Conservation (phyloP, 1,140 invertebrate genomes). For the Geopemphigus sp. region DNA sequence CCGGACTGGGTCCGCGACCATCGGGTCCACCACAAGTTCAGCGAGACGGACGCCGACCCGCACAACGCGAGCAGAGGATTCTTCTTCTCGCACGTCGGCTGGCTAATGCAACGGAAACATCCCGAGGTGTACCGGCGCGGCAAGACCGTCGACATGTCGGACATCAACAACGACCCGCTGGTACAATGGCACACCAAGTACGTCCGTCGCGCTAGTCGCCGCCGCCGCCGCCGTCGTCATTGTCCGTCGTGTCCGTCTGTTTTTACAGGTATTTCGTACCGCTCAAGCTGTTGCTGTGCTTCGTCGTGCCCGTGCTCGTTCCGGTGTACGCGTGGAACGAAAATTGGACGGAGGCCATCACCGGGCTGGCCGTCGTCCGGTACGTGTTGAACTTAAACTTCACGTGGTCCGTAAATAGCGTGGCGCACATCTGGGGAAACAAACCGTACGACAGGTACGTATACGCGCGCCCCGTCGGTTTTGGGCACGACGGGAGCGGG, state of each 20-base stretch:
- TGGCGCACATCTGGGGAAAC: constrained; percentile 78
- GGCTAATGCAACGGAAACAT: constrained; percentile 83
- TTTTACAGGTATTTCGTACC: constrained; percentile 67
- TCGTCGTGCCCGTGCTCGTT: constrained; percentile 73
- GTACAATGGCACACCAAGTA: constrained; percentile 71
- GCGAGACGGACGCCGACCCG: constrained; percentile 86
- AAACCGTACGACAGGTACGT: constrained; percentile 76
- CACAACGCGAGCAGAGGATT: constrained; percentile 86
- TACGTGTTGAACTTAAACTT: constrained; percentile 76
- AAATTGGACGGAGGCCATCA: constrained; percentile 61
- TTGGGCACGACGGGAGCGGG: no score
- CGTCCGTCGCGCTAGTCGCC: background rate
- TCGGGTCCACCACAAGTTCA: constrained; percentile 85
- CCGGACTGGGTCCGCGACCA: constrained; percentile 77
- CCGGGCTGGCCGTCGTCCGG: constrained; percentile 66
- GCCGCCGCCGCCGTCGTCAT: no score
- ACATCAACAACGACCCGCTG: constrained; percentile 73
- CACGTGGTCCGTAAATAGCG: constrained; percentile 88
- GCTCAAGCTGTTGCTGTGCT: constrained; percentile 69
- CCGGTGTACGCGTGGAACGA: constrained; percentile 77
- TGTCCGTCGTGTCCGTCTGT: background rate
- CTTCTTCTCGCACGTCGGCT: constrained; percentile 89
- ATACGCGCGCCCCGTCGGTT: no score
- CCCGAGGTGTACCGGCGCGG: constrained; percentile 75
- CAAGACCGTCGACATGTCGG: constrained; percentile 71